phyloP scores from a whole-genome alignment of 2,113 vertebrate genomes.

The Noturus placidus region DNA sequence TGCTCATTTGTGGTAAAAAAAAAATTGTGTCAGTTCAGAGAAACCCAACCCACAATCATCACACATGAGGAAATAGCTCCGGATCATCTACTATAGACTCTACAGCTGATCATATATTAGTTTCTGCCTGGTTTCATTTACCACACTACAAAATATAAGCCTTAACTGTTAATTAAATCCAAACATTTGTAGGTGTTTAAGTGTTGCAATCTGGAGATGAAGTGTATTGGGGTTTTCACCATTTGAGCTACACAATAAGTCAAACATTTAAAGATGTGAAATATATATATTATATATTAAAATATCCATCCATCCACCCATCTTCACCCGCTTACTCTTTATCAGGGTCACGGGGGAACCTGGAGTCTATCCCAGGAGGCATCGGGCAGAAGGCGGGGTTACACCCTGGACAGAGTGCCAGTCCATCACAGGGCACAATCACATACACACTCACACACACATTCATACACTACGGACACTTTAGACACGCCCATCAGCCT shows the following conservation, averaged over 20 bases:
- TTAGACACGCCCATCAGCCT: no score
- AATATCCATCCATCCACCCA: no score
- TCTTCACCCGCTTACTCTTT: no score
- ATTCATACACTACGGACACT: no score
- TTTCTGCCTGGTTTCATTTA: not conserved
- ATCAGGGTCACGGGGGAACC: no score
- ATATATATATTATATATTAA: no score
- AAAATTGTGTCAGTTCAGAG: conserved; percentile 1
- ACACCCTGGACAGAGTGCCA: no score
- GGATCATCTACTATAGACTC: no score
- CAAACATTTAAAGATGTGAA: not conserved
- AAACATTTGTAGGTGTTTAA: not conserved
- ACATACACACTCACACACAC: no score
- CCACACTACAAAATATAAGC: not conserved
- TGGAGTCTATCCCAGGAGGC: no score
- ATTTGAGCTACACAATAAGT: not conserved
- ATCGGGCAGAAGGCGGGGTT: no score
- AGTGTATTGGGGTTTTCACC: not conserved
- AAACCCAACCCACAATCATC: conserved; percentile 12
- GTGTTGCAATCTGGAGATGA: not conserved
- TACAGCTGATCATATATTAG: not conserved
- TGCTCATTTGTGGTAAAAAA: conserved; percentile 11
- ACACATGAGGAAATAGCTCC: not conserved
- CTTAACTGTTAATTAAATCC: not conserved
- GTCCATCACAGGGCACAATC: no score